Evolutionary conservation across 2,113 vertebrate genomes (phyloP).

Genomic region (mouse (Mus musculus)): GRCm39 chr8:12393501-12394000

Average conservation of each 20-base stretch:
- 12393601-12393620: not conserved
- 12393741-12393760: constrained; percentile 8
- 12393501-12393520: not conserved
- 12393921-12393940: too few relatives aligned
- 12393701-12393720: constrained; percentile 36
- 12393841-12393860: fast-evolving
- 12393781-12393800: not conserved
- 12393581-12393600: not conserved
- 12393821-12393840: not conserved
- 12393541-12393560: not conserved
- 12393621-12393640: too few relatives aligned
- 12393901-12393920: not conserved
- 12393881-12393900: not conserved
- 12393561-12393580: not conserved
- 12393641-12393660: not conserved
- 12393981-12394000: too few relatives aligned
- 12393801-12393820: not conserved
- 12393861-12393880: not conserved
- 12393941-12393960: too few relatives aligned
- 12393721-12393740: constrained; percentile 37
- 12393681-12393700: constrained; percentile 21
- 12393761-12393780: constrained; percentile 31
- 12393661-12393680: not conserved
- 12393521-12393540: not conserved
- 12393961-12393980: too few relatives aligned